Evolutionary conservation across 2,113 vertebrate genomes (phyloP), one percentile per base, ranked within the genome.

Genomic region (Stegastes partitus): DNA sequence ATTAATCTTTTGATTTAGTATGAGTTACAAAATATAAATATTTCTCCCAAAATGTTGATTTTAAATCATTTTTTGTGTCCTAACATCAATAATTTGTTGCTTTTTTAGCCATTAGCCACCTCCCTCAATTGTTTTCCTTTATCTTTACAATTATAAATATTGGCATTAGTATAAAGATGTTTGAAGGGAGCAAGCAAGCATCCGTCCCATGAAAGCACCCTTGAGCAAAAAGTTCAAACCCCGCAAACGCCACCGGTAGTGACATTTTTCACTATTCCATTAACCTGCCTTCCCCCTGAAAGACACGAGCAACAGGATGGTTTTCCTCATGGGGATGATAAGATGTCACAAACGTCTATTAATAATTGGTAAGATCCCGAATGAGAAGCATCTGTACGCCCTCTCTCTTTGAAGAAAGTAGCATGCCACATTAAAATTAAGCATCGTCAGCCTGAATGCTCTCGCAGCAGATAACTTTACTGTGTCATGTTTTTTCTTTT

Each of bases 371-470:
- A 11, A 49, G 74, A 58, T 78, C 51, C 69, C n/a, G 55, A 49
- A 53, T 54, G 59, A 72, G 61, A 51, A 25, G 64, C 70, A 68
- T 55, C 57, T 22, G 31, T 58, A 61, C 22, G 8, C 23, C 53
- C 49, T 68, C 39, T 28, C 34, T 62, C 47, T 61, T 62, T 21
- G 54, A 61, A 71, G 56, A 55, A 76, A 75, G 42, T 0, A 28
- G 39, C 34, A 51, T 5, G 37, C 84, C 82, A 53, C 63, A 62
- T 84, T 79, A 73, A 77, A 80, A 67, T 79, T 12, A 51, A 68
- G 51, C 63, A 1, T 56, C 7, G 31, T 85, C 82, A 57, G 31
- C 59, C 56, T 56, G 39, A 67, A 77, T 15, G 54, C 68, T 80
- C 79, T 75, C 75, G 15, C 31, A 25, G 68, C 57, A 22, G 22